Evolutionary conservation across 1,140 invertebrate species (phyloP).

Genomic region (Drosophila navojoa): DNA sequence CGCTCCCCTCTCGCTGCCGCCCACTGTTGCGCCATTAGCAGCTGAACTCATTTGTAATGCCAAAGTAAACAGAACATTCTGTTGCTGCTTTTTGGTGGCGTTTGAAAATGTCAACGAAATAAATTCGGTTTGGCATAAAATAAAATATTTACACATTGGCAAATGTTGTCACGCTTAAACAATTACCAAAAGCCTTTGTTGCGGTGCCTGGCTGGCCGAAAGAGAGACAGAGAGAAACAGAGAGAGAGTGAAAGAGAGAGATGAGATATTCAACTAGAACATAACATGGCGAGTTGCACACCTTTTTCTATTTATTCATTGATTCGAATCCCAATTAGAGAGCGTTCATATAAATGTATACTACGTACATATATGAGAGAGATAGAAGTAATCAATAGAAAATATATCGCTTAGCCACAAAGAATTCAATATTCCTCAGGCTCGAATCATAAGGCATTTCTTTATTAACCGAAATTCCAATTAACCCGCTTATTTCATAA

Average conservation of each 20-base stretch:
- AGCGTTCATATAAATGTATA: too few species aligned
- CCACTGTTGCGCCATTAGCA: constrained; percentile 38
- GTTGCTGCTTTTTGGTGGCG: constrained; percentile 21
- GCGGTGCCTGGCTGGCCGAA: constrained; percentile 10
- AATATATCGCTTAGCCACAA: too few species aligned
- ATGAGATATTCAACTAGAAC: not conserved
- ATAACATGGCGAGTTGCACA: not conserved
- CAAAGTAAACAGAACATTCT: constrained; percentile 53
- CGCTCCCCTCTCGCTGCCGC: too few species aligned
- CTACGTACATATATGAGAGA: too few species aligned
- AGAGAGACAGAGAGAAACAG: too few species aligned
- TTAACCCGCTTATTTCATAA: too few species aligned
- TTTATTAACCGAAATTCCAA: too few species aligned
- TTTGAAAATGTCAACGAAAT: constrained; percentile 58
- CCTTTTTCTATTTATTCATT: too few species aligned
- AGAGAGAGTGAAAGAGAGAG: not conserved
- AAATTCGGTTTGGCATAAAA: constrained; percentile 51
- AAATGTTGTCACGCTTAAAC: constrained; percentile 46
- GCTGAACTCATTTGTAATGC: constrained; percentile 60
- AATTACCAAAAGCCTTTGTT: constrained; percentile 38
- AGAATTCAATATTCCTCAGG: too few species aligned
- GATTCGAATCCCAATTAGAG: too few species aligned
- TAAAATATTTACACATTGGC: constrained; percentile 71
- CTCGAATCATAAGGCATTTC: too few species aligned
- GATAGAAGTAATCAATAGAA: too few species aligned